Conservation (phyloP, 2,888 invertebrate genomes). For the Eupeodes latifasciatus region DNA sequence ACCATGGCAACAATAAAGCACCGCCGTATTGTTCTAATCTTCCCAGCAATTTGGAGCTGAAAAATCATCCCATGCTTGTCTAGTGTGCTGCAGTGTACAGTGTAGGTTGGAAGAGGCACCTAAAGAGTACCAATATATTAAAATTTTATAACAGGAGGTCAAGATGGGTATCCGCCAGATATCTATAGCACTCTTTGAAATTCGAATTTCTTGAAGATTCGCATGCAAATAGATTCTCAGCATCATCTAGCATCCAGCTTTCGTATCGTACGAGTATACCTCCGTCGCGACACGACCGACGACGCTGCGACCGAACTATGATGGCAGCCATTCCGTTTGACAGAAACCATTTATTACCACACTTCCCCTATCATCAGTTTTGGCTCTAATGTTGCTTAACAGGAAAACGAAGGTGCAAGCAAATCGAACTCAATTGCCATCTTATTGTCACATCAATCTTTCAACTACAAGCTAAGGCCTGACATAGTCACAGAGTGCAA, state of each 20-base stretch:
- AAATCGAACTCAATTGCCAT: conserved; percentile 73
- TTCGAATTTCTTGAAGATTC: conserved; percentile 36
- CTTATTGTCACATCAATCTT: conserved; percentile 73
- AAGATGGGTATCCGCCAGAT: conserved; percentile 67
- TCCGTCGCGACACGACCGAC: neutral
- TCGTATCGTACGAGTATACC: no score
- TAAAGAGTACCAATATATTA: conserved; percentile 14
- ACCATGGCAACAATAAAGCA: conserved; percentile 73
- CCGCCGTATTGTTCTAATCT: conserved; percentile 75
- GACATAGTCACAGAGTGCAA: conserved; percentile 64
- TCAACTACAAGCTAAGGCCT: conserved; percentile 39
- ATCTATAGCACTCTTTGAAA: conserved; percentile 13
- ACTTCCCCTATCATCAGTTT: conserved; percentile 60
- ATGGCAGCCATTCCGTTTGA: conserved; percentile 61
- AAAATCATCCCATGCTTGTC: conserved; percentile 29
- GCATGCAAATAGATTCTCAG: conserved; percentile 43
- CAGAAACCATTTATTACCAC: conserved; percentile 68
- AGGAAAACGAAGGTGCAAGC: conserved; percentile 61
- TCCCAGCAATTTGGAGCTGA: conserved; percentile 58
- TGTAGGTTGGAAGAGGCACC: neutral
- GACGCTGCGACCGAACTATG: conserved; percentile 40
- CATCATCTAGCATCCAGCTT: neutral
- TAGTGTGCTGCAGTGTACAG: neutral
- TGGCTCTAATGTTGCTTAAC: conserved; percentile 47
- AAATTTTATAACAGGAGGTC: conserved; percentile 60